Base-by-base conservation (phyloP, 2,888 invertebrate species). In the Cerceris ruficornis region DNA sequence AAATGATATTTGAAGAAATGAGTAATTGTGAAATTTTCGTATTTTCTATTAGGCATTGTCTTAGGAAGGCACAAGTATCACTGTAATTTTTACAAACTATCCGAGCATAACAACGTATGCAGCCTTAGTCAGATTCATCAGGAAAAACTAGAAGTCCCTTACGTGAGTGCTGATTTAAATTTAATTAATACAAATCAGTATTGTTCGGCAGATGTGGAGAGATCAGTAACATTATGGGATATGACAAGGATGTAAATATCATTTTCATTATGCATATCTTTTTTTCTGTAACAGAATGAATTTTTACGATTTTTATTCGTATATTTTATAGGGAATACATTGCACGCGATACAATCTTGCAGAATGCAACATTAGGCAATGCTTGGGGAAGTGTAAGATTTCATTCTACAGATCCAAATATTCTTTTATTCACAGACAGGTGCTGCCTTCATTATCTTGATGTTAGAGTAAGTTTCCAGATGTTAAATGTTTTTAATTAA, bases 361-460 rank as follows among this genome's bases (percentile, higher is more conserved):
- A 77, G 59, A 66, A 49, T 28, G 86, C 80, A 65, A 42, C 39
- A 42, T 65, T 87, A 9, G 79, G 83, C 28, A 89, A 92, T 77
- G 83, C 81, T 81, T 92, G 92, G 92, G 85, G 87, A 13, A 88
- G 77, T 69, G 52, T 92, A 43, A 89, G 83, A 69, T 91, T 88
- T 79, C 84, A 89, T 7, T 54, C 79, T 15, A 74, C 17, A 2
- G 86, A 90, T 75, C 84, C 86, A 59, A 86, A 88, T 69, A 68
- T 88, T 71, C 69, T 92, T 14, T 80, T 89, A 70, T 88, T 88
- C 41, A 77, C 84, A 17, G 91, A 92, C 28, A 88, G 91, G 85
- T 90, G 90, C 69, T 92, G 90, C 43, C 64, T 92, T 17, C 85
- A 90, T 86, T 89, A 90, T 80, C 74, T 91, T 6, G 91, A 91